These are phyloP conservation scores for Papilio polyxenes DNA, from an alignment of 1,140 invertebrate species.

Conservation along the genomic window DNA sequence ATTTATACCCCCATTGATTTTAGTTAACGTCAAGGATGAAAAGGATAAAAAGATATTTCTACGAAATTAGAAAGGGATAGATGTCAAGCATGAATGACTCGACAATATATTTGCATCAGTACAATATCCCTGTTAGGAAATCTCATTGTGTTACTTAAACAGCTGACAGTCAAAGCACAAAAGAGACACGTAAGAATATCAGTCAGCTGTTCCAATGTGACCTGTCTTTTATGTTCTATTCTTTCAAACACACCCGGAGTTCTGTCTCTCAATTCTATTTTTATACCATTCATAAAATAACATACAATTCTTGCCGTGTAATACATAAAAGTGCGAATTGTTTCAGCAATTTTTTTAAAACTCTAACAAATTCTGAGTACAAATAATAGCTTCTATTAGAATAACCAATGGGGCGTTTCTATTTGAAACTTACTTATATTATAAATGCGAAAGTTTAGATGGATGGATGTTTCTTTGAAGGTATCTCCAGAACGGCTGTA, in stretches of 20 bases:
- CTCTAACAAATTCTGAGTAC: no score
- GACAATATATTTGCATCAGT: not conserved
- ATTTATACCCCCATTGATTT: no score
- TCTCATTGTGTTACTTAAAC: constrained; percentile 23
- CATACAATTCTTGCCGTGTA: no score
- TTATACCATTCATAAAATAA: no score
- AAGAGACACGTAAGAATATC: not conserved
- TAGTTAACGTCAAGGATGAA: not conserved
- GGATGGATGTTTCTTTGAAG: no score
- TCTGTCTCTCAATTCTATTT: not conserved
- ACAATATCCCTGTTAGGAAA: constrained; percentile 15
- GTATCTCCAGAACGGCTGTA: no score
- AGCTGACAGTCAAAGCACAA: constrained; percentile 17
- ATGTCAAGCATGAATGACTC: not conserved
- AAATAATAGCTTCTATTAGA: not conserved
- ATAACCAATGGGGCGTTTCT: not conserved
- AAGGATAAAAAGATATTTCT: not conserved
- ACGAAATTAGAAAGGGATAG: not conserved
- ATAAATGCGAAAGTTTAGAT: no score
- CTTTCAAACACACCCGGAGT: not conserved
- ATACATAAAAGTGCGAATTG: no score
- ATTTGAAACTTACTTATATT: no score
- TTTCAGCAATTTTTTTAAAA: no score
- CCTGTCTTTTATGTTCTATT: not conserved
- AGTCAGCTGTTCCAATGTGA: not conserved